Evolutionary conservation across 2,113 vertebrate genomes (phyloP).

Genomic region (Neofelis nebulosa): DNA sequence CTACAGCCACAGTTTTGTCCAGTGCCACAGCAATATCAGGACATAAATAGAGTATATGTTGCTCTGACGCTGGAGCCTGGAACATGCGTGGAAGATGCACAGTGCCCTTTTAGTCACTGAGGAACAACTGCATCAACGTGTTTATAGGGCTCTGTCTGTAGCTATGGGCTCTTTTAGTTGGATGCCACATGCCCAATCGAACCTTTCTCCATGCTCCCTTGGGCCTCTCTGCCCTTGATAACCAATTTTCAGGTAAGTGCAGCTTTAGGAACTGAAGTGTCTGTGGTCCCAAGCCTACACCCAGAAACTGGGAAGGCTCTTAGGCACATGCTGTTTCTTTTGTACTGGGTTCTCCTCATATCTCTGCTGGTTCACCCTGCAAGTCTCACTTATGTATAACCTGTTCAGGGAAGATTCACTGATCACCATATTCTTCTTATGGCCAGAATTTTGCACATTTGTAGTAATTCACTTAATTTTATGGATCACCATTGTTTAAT

Average conservation of each 20-base stretch:
- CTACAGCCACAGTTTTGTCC: not conserved
- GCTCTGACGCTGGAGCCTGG: not conserved
- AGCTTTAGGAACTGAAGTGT: not conserved
- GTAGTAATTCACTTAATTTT: conserved; percentile 8
- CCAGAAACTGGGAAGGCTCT: not conserved
- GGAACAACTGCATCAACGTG: not conserved
- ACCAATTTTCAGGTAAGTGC: not conserved
- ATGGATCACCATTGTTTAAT: not conserved
- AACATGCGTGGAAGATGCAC: not conserved
- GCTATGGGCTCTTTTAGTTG: not conserved
- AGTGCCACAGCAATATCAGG: not conserved
- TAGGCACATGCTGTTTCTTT: not conserved
- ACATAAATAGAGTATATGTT: not conserved
- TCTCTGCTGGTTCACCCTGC: not conserved
- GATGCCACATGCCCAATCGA: not conserved
- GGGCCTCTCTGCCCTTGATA: not conserved
- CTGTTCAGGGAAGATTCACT: not conserved
- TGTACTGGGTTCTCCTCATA: not conserved
- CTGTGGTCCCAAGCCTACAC: not conserved
- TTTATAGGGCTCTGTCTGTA: not conserved
- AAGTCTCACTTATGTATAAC: not conserved
- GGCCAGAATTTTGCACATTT: not conserved
- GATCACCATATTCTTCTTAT: not conserved
- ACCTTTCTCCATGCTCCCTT: not conserved
- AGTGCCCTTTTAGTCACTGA: not conserved